Evolutionary conservation across 53 echinoderm and acorn worm genomes (phyloP), one percentile per base, ranked within the genome.

Genomic region (Holothuria leucospilota): DNA sequence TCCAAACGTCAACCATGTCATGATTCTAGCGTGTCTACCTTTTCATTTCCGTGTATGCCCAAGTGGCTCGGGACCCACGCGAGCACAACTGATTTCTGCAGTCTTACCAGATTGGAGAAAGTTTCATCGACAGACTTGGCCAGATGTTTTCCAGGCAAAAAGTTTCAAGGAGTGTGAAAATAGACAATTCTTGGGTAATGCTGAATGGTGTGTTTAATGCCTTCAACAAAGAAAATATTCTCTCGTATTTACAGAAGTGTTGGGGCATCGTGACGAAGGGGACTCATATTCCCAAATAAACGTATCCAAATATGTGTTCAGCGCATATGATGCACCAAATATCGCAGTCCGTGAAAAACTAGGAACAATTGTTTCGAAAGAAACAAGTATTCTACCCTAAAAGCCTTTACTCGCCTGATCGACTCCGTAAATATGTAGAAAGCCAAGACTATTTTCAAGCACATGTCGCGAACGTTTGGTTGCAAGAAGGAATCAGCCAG

Each of bases 221-320:
- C 20, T 42, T 73, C 51, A 73, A 73, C 41, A 73, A 73, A 73
- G 74, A 73, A 23, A 59, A 59, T 12, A 13, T 29, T 0, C 7
- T 12, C 10, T 10, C 20, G 9, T 80, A 80, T 25, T 14, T 59
- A 29, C 18, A 39, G 1, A 39, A 21, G 26, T 80, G 59, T 26
- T 58, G 61, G 59, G n/a, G 24, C 38, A 56, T 56, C 25, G 8
- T 14, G 14, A 56, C 24, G 26, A 29, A 39, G 2, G n/a, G 23
- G 39, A 16, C 27, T 4, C 24, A 23, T 15, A 5, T 27, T 6
- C 25, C 20, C 59, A 27, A 21, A 13, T 5, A 24, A 56, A 39
- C 39, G 11, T 80, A 80, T 27, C 80, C 80, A 25, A 58, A 80
- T 59, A 80, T 80, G 61, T 80, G 80, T 24, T 80, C 80, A 27